Evolutionary conservation across 2,888 invertebrate species (phyloP).

Genomic region (Rotaria magnacalcarata): DNA sequence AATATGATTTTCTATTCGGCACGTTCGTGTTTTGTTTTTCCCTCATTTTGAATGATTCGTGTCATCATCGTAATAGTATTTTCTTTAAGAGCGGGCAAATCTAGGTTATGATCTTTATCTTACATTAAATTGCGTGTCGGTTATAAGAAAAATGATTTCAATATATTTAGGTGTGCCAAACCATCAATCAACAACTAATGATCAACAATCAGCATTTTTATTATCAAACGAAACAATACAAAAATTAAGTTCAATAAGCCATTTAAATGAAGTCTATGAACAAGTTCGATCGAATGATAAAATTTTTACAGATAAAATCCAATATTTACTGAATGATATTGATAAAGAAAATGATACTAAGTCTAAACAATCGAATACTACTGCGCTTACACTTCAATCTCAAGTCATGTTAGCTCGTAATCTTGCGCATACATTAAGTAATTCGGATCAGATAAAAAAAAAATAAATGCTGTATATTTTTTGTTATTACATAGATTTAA

Average conservation of each 20-base stretch:
- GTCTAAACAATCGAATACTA: background rate
- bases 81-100: too few relatives aligned
- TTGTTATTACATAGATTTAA: background rate
- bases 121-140: too few relatives aligned
- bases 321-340: slow-evolving; percentile 2
- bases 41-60: too few relatives aligned
- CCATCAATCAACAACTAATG: background rate
- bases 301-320: background rate
- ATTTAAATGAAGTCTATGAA: background rate
- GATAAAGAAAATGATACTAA: background rate
- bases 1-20: too few relatives aligned
- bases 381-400: background rate
- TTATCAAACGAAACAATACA: background rate
- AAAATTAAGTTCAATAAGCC: background rate
- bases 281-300: background rate
- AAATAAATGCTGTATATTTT: background rate
- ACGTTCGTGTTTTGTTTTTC: too few relatives aligned
- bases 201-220: background rate
- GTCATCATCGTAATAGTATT: too few relatives aligned
- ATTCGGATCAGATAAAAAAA: background rate
- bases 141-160: background rate
- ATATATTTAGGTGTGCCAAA: background rate
- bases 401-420: background rate
- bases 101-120: too few relatives aligned
- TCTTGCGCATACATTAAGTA: slow-evolving; percentile 9